A percentile compares a stretch with the other conserved stretches of the same genome.
Conservation (phyloP, 2,113 vertebrate species). For the Loxodonta africana region DNA sequence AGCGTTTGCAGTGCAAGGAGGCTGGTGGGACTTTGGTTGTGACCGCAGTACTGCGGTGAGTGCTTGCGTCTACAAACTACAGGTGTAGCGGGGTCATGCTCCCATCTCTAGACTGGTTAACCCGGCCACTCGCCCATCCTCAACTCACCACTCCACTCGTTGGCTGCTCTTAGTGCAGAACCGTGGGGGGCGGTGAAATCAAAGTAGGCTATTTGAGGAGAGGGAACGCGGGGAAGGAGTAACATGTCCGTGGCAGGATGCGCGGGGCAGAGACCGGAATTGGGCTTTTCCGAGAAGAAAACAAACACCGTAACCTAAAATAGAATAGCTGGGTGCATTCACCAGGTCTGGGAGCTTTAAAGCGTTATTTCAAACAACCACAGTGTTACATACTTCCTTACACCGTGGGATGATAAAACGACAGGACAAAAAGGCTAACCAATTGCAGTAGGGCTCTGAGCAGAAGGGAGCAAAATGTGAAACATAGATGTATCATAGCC, state of each 20-base stretch:
- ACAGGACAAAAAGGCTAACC: background rate
- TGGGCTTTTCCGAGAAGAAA: slow-evolving; percentile 76
- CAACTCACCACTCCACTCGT: accelerated
- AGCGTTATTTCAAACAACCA: slow-evolving; percentile 52
- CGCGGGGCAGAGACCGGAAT: slow-evolving; percentile 61
- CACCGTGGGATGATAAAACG: background rate
- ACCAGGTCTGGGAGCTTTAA: slow-evolving; percentile 10
- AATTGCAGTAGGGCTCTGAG: background rate
- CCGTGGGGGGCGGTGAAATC: background rate
- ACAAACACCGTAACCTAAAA: slow-evolving; percentile 69
- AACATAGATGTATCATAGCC: background rate
- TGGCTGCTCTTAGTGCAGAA: background rate
- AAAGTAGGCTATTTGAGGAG: background rate
- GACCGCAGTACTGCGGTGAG: background rate
- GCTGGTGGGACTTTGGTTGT: background rate
- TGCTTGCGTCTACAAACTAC: background rate
- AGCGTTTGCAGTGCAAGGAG: background rate
- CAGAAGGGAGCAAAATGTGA: background rate
- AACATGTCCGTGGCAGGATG: slow-evolving; percentile 49
- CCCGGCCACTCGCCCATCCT: background rate
- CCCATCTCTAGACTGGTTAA: background rate
- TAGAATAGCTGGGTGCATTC: slow-evolving; percentile 57
- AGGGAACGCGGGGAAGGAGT: background rate
- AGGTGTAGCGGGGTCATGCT: background rate
- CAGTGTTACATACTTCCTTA: slow-evolving; percentile 40